Conservation (phyloP, 2,888 invertebrate species). For the Sminthurinus aureus region DNA sequence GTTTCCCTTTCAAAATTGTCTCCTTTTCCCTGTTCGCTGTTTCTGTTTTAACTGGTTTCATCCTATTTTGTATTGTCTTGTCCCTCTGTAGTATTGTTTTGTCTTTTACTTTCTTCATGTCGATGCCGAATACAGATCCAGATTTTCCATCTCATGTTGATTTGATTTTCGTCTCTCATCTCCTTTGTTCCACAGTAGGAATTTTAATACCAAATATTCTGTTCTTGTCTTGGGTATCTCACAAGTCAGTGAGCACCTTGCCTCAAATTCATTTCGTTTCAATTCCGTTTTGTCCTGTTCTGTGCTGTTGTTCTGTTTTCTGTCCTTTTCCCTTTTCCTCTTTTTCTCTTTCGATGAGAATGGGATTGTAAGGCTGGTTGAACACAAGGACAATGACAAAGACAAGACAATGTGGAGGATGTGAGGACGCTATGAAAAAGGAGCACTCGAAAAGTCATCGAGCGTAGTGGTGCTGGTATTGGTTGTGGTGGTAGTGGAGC, state of each 20-base stretch:
- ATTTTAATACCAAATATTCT: no score
- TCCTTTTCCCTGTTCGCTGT: neutral
- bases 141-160: slow-evolving; percentile 22
- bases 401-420: neutral
- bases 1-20: neutral
- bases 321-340: neutral
- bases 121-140: neutral
- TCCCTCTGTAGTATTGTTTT: neutral
- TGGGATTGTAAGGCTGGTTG: neutral
- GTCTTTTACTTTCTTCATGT: neutral
- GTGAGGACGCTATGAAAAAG: slow-evolving; percentile 1
- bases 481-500: neutral
- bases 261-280: slow-evolving; percentile 21
- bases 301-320: slow-evolving; percentile 5
- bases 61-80: neutral
- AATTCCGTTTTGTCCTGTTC: neutral
- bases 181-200: neutral
- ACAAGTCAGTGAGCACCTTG: slow-evolving; percentile 19
- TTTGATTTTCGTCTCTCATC: slow-evolving; percentile 25
- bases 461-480: no score
- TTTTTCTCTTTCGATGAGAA: neutral
- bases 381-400: neutral
- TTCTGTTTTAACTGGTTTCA: neutral
- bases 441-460: neutral
- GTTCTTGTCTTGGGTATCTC: neutral